phyloP scores from a whole-genome alignment of 2,888 invertebrate species.

The Oscheius onirici region DNA sequence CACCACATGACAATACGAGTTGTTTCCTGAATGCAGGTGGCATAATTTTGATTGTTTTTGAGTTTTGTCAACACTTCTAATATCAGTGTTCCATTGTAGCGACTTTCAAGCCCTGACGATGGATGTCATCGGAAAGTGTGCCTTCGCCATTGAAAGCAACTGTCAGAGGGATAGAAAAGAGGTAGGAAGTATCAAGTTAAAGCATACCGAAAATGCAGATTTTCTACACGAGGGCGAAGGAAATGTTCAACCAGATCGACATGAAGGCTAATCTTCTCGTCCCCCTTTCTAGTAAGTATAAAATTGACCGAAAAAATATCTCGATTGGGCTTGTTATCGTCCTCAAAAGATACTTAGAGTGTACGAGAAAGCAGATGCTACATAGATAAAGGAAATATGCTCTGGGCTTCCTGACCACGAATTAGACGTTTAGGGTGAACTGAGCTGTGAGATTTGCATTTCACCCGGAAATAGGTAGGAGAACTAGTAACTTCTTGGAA shows the following conservation, averaged over 20 bases:
- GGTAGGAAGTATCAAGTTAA: conserved; percentile 25
- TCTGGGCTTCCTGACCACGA: too few species aligned
- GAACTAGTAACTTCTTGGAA: too few species aligned
- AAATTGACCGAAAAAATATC: not conserved
- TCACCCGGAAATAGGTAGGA: too few species aligned
- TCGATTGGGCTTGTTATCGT: not conserved
- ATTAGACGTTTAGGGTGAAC: too few species aligned
- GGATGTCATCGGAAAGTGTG: conserved; percentile 61
- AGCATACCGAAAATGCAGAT: conserved; percentile 7
- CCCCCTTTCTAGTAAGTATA: conserved; percentile 22
- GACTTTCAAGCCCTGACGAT: conserved; percentile 64
- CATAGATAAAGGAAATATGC: too few species aligned
- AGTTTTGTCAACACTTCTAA: not conserved
- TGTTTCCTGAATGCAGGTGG: too few species aligned
- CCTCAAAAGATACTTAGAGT: too few species aligned
- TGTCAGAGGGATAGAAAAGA: conserved; percentile 52
- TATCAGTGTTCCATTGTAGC: conserved; percentile 38
- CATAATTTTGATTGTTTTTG: too few species aligned
- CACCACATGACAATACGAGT: too few species aligned
- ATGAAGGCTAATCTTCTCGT: conserved; percentile 17
- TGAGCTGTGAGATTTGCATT: too few species aligned
- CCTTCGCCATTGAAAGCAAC: conserved; percentile 57
- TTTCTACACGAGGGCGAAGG: conserved; percentile 27
- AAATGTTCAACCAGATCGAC: conserved; percentile 26
- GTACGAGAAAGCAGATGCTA: too few species aligned